Percentiles rank a stretch among this genome's conserved stretches.
Evolutionary conservation across 2,113 vertebrate genomes (phyloP).

Genomic region (Pelusios castaneus): DNA sequence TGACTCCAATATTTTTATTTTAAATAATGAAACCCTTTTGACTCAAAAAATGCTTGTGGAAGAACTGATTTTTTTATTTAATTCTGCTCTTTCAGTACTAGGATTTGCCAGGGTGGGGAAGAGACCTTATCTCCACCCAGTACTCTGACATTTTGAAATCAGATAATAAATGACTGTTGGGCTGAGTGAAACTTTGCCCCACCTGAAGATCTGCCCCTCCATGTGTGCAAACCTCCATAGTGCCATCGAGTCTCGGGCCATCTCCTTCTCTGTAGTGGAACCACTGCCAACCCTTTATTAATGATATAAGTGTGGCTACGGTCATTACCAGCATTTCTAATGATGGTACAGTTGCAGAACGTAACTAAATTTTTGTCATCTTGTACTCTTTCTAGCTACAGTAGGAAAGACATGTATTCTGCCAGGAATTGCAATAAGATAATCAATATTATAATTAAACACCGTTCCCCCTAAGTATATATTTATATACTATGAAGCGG

Average conservation of each 20-base stretch:
- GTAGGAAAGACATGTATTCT: constrained; percentile 41
- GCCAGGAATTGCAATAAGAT: constrained; percentile 59
- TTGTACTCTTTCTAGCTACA: constrained; percentile 53
- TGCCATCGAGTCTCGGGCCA: background rate
- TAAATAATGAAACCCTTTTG: background rate
- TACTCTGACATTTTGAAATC: too few relatives aligned
- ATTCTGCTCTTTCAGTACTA: background rate
- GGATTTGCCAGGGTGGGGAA: too few relatives aligned
- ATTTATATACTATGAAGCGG: constrained; percentile 60
- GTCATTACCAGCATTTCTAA: constrained; percentile 34
- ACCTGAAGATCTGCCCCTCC: constrained; percentile 14
- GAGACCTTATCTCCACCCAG: too few relatives aligned
- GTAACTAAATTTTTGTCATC: background rate
- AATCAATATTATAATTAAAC: constrained; percentile 76
- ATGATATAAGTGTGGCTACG: background rate
- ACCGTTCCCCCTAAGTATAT: constrained; percentile 59
- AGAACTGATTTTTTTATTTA: background rate
- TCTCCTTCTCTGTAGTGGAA: background rate
- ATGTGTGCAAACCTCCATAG: background rate
- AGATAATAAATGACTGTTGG: background rate
- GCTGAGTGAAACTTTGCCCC: background rate
- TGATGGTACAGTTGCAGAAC: constrained; percentile 37
- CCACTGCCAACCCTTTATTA: background rate
- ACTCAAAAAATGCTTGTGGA: background rate
- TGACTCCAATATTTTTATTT: background rate